Evolutionary conservation across 2,797 vertebrate genomes (phyloP).

Genomic region (Darevskia mixta): DNA sequence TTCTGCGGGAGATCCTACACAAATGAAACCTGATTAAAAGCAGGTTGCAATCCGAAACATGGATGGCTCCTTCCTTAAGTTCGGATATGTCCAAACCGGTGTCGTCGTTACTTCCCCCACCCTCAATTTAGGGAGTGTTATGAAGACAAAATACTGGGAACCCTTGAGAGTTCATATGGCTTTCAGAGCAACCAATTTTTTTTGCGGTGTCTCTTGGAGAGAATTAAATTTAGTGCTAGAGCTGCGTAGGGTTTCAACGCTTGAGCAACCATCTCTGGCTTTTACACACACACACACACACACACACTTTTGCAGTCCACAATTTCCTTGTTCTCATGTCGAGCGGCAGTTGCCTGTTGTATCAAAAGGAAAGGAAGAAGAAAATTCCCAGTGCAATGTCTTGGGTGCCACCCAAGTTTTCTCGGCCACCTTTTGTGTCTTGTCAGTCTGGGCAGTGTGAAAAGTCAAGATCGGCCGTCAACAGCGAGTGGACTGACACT

Average conservation of each 20-base stretch:
- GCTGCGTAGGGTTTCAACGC: conserved; percentile 13
- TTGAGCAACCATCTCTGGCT: conserved; percentile 17
- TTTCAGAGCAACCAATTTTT: conserved; percentile 43
- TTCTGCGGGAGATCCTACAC: background rate
- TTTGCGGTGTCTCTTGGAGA: conserved; percentile 27
- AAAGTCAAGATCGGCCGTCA: background rate
- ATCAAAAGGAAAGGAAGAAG: background rate
- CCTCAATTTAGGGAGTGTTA: background rate
- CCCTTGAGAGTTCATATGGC: background rate
- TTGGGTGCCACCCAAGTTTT: background rate
- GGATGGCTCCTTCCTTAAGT: background rate
- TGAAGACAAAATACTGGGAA: background rate
- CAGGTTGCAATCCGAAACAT: background rate
- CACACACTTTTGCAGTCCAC: background rate
- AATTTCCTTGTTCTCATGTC: background rate
- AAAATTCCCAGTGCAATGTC: background rate
- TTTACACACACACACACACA: background rate
- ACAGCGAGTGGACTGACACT: background rate
- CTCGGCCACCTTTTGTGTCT: conserved; percentile 43
- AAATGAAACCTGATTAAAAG: background rate
- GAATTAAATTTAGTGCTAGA: conserved; percentile 24
- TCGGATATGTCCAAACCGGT: background rate
- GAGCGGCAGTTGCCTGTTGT: rapidly evolving
- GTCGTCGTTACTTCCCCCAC: too few relatives aligned
- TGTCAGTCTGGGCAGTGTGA: conserved; percentile 46